Percentiles rank a stretch among this genome's conserved stretches.
phyloP scores from a whole-genome alignment of 2,113 vertebrate genomes.

The Campylomormyrus tamandua region DNA sequence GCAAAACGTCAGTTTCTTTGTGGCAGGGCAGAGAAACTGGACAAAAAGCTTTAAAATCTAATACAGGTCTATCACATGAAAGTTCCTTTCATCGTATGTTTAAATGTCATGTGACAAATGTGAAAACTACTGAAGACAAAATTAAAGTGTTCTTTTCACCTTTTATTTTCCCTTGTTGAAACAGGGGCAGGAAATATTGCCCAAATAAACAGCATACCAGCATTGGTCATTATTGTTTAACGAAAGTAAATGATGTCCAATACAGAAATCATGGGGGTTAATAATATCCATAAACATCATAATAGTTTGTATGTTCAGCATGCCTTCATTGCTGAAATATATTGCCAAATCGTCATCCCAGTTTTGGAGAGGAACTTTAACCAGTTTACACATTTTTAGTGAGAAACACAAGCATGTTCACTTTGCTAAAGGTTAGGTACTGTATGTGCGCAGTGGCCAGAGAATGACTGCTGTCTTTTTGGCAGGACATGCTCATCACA shows the following conservation, averaged over 20 bases:
- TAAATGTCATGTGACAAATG: not conserved
- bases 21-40: not conserved
- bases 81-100: not conserved
- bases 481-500: not conserved
- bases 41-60: not conserved
- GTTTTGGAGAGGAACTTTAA: not conserved
- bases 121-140: not conserved
- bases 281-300: not conserved
- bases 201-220: not conserved
- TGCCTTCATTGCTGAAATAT: not conserved
- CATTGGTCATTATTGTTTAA: not conserved
- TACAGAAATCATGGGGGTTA: not conserved
- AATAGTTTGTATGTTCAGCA: not conserved
- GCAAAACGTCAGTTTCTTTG: not conserved
- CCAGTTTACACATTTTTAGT: not conserved
- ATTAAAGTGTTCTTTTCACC: not conserved
- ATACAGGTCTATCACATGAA: not conserved
- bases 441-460: too few relatives aligned
- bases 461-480: not conserved
- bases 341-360: not conserved
- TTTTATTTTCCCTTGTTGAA: not conserved
- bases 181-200: not conserved
- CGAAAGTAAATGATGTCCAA: not conserved
- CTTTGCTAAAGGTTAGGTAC: not conserved
- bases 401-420: not conserved